Evolutionary conservation across 1,140 invertebrate genomes (phyloP), one percentile per base, ranked within the genome.

Genomic region (Nephila pilipes): DNA sequence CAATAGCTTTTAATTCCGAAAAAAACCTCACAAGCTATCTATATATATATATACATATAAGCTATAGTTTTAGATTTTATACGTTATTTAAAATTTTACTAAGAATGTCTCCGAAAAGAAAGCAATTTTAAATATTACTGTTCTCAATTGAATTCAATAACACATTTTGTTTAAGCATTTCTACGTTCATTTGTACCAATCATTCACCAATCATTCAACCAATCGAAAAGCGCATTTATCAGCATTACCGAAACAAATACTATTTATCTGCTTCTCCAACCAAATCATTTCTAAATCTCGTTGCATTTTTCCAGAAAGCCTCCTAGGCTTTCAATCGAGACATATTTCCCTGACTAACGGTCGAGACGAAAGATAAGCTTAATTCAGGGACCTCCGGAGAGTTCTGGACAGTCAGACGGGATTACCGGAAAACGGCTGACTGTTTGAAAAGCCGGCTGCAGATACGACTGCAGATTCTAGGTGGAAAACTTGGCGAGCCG

Each of bases 401-500:
- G 16, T 75, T 29, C 65, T 22, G 57, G 32, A 29, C 69, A 36
- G 29, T 75, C 69, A 75, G 29, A 75, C 32, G 69, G 69, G 69
- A 75, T 75, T 75, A 75, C 69, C 69, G 29, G 69, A 75, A 75
- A 75, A 75, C 25, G 32, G 69, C 69, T 75, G 69, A 75, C 29
- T 75, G 69, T 20, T 75, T 20, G 69, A 36, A 75, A 75, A 75
- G 69, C 69, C 69, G 18, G 69, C 32, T 75, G 69, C 69, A 18
- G 29, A 75, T 32, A 75, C 69, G 63, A 75, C 12, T 75, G 29
- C 25, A 75, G 69, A 65, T 25, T n/a, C 22, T 65, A 12, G 25
- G n/a, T 25, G n/a, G 69, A 75, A 75, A 75, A 75, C 29, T 75
- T 75, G 69, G 69, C 69, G 69, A 75, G 69, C 69, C 69, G 69